Evolutionary conservation across 1,140 invertebrate genomes (phyloP), one percentile per base, ranked within the genome.

Genomic region (Antheraea pernyi): DNA sequence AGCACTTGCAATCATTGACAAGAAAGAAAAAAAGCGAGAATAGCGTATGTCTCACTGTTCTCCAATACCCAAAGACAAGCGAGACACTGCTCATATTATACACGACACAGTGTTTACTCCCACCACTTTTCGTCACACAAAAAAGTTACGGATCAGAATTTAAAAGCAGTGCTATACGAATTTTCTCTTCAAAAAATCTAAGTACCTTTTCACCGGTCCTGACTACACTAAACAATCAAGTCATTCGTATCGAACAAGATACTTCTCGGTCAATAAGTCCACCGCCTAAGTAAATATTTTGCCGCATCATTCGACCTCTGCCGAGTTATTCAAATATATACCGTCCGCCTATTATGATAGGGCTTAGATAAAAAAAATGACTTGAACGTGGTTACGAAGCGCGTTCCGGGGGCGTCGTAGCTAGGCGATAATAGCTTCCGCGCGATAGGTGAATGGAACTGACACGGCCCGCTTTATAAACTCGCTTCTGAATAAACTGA

Each of bases 391-490:
- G 72, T 69, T 71, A 67, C 72, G 75, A 69, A 65, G 65, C 53
- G 71, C 71, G 73, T 30, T 61, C 19, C 60, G 19, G 71, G 62
- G 72, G 76, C 70, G 72, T 69, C 73, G 46, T 5, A 53, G 16
- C 46, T 69, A 72, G 72, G 77, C 76, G 83, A 78, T 86, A 86
- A 86, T 86, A 80, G 84, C 77, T 86, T 86, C 84, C 82, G 81
- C 69, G 73, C 62, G 82, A 83, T 86, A 84, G 70, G 78, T 84
- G 81, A 83, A 84, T 81, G 79, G 77, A 53, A 62, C 78, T 79
- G 82, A 82, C 82, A 79, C 70, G 74, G 65, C 68, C 69, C 68
- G 46, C 66, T 73, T 78, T 75, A 71, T 69, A 70, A 69, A 72
- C 69, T 70, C 69, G 61, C 60, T 59, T 66, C 37, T 39, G 37